Conservation (phyloP, 2,797 vertebrate genomes). For the Taenioides sp. region DNA sequence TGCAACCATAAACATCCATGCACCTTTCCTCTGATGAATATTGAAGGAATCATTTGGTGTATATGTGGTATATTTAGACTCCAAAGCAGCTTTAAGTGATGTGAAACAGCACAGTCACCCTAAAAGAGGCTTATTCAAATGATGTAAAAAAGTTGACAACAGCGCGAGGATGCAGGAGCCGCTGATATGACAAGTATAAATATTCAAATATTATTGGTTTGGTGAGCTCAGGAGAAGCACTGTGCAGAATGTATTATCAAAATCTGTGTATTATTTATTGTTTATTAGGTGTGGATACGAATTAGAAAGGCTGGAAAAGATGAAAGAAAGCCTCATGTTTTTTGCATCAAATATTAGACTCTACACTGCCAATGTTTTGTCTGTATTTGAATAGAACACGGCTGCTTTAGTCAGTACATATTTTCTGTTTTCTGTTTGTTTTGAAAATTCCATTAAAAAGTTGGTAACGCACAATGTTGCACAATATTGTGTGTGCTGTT, state of each 20-base stretch:
- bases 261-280: neutral
- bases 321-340: constrained; percentile 14
- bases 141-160: constrained; percentile 78
- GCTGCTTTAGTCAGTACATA: neutral
- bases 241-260: constrained; percentile 13
- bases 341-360: constrained; percentile 24
- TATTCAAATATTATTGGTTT: constrained; percentile 39
- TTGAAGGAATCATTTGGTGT: constrained; percentile 70
- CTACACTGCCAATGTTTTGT: neutral
- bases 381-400: neutral
- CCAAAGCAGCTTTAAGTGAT: constrained; percentile 77
- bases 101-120: constrained; percentile 69
- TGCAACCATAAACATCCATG: constrained; percentile 57
- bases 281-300: neutral
- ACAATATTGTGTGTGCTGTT: neutral
- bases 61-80: constrained; percentile 78
- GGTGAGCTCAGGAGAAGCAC: constrained; percentile 16
- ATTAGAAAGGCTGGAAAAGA: constrained; percentile 1
- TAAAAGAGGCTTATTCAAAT: constrained; percentile 84
- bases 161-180: constrained; percentile 62
- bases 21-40: constrained; percentile 74
- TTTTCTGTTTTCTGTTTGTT: neutral
- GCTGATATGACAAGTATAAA: constrained; percentile 59
- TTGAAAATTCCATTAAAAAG: neutral
- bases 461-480: neutral